phyloP scores from a whole-genome alignment of 2,888 invertebrate species.

The Lochmaea capreae region DNA sequence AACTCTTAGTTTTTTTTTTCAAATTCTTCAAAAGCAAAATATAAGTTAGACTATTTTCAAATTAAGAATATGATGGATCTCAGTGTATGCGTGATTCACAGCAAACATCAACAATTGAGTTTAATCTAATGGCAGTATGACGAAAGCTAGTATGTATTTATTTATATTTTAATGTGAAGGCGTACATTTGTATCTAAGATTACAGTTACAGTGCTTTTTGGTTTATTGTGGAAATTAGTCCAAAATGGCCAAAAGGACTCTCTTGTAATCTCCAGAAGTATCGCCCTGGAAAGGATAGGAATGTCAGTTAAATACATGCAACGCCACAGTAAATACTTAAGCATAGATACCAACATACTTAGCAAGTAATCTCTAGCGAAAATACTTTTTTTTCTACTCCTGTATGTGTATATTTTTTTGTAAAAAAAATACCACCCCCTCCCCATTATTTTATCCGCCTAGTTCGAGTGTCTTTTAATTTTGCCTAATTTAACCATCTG shows the following conservation, averaged over 20 bases:
- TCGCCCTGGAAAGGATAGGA: slow-evolving; percentile 80
- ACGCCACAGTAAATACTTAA: slow-evolving; percentile 24
- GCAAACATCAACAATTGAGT: slow-evolving; percentile 26
- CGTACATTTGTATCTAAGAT: slow-evolving; percentile 45
- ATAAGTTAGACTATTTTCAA: slow-evolving; percentile 19
- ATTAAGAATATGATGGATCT: slow-evolving; percentile 18
- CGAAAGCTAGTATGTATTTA: slow-evolving; percentile 53
- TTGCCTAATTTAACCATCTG: too few relatives aligned
- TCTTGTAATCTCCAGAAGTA: slow-evolving; percentile 94
- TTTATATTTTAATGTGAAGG: slow-evolving; percentile 44
- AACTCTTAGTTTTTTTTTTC: not conserved
- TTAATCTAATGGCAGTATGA: slow-evolving; percentile 57
- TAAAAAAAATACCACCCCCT: not conserved
- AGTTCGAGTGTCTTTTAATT: too few relatives aligned
- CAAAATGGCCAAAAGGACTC: slow-evolving; percentile 87
- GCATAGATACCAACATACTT: slow-evolving; percentile 1
- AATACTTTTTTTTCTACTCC: not conserved
- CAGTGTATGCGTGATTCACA: slow-evolving; percentile 27
- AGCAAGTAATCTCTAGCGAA: slow-evolving; percentile 7
- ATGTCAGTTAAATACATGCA: slow-evolving; percentile 49
- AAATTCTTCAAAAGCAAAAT: not conserved
- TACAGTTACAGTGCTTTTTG: slow-evolving; percentile 53
- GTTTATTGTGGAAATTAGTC: slow-evolving; percentile 62
- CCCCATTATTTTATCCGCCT: too few relatives aligned
- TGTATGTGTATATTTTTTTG: not conserved